Evolutionary conservation across 2,888 invertebrate genomes (phyloP), one percentile per base, ranked within the genome.

Genomic region (Andrena hattorfiana): DNA sequence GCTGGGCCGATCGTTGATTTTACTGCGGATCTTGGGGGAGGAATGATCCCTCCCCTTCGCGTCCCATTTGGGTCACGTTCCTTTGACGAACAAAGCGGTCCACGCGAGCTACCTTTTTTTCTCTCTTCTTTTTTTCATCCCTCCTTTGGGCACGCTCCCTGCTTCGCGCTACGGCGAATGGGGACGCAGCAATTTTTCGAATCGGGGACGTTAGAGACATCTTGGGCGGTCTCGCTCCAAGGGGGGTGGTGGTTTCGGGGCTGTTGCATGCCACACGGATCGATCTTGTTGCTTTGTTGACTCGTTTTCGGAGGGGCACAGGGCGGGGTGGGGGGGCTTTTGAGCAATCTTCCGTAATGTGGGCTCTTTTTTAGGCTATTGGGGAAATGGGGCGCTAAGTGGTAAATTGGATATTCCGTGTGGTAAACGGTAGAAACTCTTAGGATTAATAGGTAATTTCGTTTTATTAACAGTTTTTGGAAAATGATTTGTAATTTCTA

Each of bases 11-110:
- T 75, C 78, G 81, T 83, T 75, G 81, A 87, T 83, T 72, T 83
- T 83, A 79, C 83, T 84, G 84, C 84, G 83, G 84, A 84, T 84
- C 79, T 79, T 73, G 67, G 71, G 51, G 70, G 68, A 70, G 75
- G 67, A 63, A 64, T 64, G 56, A 72, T 76, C 56, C 56, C 62
- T 63, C 28, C 48, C 32, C 51, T 42, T 67, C 42, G 66, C 54
- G 23, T 49, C 62, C 66, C 74, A 74, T 80, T 80, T 80, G 62
- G 69, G 75, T 82, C 80, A 80, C 74, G 69, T 56, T 56, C 66
- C 82, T 76, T 71, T 80, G 62, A 66, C 74, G 79, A 74, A 71
- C 80, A 71, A 75, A 80, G 71, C 77, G 71, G 66, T n/a, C 42
- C 42, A 42, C 16, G 60, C 30, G 23, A n/a, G 49, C 20, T 2